Base-by-base conservation (phyloP, 1,140 invertebrate genomes). In the Sesamia nonagrioides region DNA sequence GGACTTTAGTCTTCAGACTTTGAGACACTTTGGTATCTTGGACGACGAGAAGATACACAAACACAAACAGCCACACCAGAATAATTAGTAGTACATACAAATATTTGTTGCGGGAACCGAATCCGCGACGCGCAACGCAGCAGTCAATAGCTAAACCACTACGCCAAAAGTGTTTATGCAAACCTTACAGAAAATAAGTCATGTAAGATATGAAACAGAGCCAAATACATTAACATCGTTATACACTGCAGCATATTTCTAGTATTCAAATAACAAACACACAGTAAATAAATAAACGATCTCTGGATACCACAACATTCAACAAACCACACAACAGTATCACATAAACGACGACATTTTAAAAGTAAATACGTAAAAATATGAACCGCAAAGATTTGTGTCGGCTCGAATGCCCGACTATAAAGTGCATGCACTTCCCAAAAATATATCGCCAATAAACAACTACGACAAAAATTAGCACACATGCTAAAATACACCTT, bases 381-480 rank as follows among this genome's bases (percentile, higher is more conserved):
- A 85, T 84, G 76, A 82, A 82, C 81, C 77, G 52, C 78, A 75
- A 83, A 86, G 80, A 85, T 85, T 84, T 83, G 72, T 82, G 66
- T 74, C 69, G n/a, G 27, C 71, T 63, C 79, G 37, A 72, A 71
- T 77, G 63, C 79, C 50, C 79, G 78, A 54, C 79, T 83, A 77
- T 84, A 86, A 84, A 86, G 80, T 83, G 85, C 78, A 83, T 81
- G 73, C 81, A 74, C 71, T 74, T 68, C 71, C 77, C 73, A 56
- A 61, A 79, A 84, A 86, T 86, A 85, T 85, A 88, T 88, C 80
- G 83, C 58, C 82, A 84, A 88, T 88, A 88, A 88, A 87, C 85
- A 82, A 82, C 48, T 40, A 48, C 35, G 15, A 80, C 42, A 78
- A 79, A 80, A 37, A 17, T 45, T 58, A 33, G 21, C 6, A 7